phyloP scores from a whole-genome alignment of 2,888 invertebrate species.

The Acronicta leporina region DNA sequence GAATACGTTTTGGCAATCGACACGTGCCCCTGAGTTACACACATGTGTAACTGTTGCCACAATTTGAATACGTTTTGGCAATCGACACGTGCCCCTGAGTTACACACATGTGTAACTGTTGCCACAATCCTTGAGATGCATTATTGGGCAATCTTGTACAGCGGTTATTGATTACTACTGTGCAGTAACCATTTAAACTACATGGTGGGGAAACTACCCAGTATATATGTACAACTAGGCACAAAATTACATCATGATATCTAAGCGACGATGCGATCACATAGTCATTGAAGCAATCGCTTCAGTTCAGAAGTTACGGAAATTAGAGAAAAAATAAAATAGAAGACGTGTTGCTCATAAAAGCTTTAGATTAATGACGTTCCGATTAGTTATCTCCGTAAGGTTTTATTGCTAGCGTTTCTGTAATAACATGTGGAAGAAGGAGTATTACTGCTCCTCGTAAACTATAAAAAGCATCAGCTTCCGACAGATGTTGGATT shows the following conservation, averaged over 20 bases:
- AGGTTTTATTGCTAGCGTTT: conserved; percentile 67
- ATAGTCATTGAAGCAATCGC: conserved; percentile 19
- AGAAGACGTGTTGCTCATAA: conserved; percentile 45
- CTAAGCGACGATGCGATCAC: conserved; percentile 48
- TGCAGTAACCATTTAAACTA: conserved; percentile 60
- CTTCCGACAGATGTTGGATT: conserved; percentile 70
- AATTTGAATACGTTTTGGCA: conserved; percentile 70
- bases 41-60: conserved; percentile 40
- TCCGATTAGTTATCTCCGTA: conserved; percentile 68
- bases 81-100: conserved; percentile 57
- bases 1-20: conserved; percentile 67
- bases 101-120: conserved; percentile 43
- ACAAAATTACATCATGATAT: conserved; percentile 64
- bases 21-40: conserved; percentile 54
- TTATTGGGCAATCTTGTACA: conserved; percentile 61
- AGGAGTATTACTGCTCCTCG: conserved; percentile 61
- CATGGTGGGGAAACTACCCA: conserved; percentile 47
- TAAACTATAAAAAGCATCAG: conserved; percentile 72
- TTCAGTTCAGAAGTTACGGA: conserved; percentile 4
- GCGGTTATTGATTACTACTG: conserved; percentile 67
- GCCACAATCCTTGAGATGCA: conserved; percentile 73
- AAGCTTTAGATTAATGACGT: conserved; percentile 63
- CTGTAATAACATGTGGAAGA: conserved; percentile 65
- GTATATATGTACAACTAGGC: conserved; percentile 59
- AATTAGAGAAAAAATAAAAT: conserved; percentile 37